Evolutionary conservation across 2,113 vertebrate species (phyloP).

Genomic region (Nothoprocta perdicaria): DNA sequence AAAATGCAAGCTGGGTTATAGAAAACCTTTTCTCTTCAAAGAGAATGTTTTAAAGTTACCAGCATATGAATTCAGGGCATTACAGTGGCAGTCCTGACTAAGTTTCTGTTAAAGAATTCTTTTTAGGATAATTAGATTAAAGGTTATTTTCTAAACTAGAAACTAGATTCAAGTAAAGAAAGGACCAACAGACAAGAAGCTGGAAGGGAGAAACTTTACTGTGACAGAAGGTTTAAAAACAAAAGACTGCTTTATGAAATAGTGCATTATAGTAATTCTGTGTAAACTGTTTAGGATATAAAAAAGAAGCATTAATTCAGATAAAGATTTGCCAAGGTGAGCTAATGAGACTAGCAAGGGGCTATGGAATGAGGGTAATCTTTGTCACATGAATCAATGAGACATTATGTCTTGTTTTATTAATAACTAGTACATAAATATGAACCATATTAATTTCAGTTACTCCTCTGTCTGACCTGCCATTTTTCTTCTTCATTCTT

Average conservation of each 20-base stretch:
- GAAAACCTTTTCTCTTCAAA: not conserved
- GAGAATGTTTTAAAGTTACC: not conserved
- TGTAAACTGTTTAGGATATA: not conserved
- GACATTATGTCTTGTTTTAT: accelerated
- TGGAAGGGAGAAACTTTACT: not conserved
- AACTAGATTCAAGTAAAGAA: not conserved
- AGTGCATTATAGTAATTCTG: not conserved
- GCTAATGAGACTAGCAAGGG: not conserved
- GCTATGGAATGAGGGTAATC: not conserved
- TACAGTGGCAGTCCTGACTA: not conserved
- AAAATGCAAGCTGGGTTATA: not conserved
- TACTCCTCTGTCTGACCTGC: not conserved
- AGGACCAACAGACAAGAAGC: not conserved
- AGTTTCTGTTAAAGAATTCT: not conserved
- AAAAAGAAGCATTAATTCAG: not conserved
- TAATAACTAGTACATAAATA: not conserved
- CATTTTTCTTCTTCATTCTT: not conserved
- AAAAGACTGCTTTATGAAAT: not conserved
- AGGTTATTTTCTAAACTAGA: not conserved
- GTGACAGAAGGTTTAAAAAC: not conserved
- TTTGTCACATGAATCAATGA: not conserved
- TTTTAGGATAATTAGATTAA: not conserved
- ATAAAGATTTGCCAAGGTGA: not conserved
- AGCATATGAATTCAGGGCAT: not conserved
- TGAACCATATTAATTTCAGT: not conserved